Evolutionary conservation across 2,797 vertebrate species (phyloP).

Genomic region (Hippopotamyrus pictus): DNA sequence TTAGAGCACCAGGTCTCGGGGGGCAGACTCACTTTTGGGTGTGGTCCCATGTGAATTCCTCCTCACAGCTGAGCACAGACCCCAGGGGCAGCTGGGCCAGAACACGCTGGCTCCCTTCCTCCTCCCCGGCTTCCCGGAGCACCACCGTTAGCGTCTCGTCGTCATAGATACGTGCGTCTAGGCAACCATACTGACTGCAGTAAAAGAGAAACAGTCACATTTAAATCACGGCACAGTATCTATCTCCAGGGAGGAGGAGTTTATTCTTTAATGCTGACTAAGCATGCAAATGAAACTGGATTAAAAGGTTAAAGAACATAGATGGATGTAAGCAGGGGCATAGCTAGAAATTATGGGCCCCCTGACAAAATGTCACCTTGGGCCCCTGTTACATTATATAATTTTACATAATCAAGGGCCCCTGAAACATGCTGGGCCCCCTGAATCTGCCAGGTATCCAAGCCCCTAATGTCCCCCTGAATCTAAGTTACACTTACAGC

Average conservation of each 20-base stretch:
- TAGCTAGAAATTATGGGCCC: background rate
- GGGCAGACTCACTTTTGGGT: constrained; percentile 61
- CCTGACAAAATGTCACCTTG: background rate
- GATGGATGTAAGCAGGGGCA: background rate
- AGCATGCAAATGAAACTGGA: background rate
- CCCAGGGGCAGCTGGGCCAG: constrained; percentile 82
- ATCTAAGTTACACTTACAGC: background rate
- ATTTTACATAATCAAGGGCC: background rate
- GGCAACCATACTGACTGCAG: constrained; percentile 69
- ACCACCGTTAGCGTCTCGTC: constrained; percentile 87
- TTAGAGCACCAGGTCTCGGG: background rate
- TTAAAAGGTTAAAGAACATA: background rate
- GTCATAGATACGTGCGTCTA: constrained; percentile 92
- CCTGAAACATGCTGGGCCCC: background rate
- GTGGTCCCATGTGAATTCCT: constrained; percentile 69
- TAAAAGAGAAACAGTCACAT: background rate
- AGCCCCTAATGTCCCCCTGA: background rate
- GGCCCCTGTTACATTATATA: background rate
- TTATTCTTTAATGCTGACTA: background rate
- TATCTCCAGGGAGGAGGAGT: background rate
- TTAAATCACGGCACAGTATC: background rate
- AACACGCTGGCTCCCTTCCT: constrained; percentile 65
- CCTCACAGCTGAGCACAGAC: constrained; percentile 64
- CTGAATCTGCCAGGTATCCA: background rate
- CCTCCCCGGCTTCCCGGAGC: constrained; percentile 68